Conservation (phyloP, 2,113 vertebrate genomes). For the Scortum barcoo region DNA sequence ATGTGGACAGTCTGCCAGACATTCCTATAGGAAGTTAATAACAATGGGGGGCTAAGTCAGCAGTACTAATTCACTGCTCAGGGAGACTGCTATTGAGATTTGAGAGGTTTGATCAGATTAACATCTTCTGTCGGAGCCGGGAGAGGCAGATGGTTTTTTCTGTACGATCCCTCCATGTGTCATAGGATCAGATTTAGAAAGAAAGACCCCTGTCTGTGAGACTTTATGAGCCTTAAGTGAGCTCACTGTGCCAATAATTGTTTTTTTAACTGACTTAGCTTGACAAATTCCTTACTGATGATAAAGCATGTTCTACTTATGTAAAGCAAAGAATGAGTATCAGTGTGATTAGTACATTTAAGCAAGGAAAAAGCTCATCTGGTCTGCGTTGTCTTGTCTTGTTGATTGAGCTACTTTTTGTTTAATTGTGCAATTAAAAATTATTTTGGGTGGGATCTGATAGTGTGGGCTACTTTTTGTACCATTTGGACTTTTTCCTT, state of each 20-base stretch:
- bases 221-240: slow-evolving; percentile 47
- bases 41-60: slow-evolving; percentile 71
- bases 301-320: not conserved
- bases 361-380: not conserved
- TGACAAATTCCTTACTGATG: not conserved
- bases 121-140: slow-evolving; percentile 44
- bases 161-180: slow-evolving; percentile 56
- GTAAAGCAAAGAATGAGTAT: not conserved
- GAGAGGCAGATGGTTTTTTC: slow-evolving; percentile 42
- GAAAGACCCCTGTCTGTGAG: slow-evolving; percentile 57
- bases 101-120: slow-evolving; percentile 73
- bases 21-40: slow-evolving; percentile 70
- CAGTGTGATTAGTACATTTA: not conserved
- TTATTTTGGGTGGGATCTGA: not conserved
- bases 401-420: not conserved
- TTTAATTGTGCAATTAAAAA: not conserved
- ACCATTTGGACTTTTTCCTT: not conserved
- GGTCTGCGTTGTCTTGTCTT: not conserved
- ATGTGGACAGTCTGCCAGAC: slow-evolving; percentile 47
- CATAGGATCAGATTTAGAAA: slow-evolving; percentile 62
- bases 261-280: slow-evolving; percentile 40
- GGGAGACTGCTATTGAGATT: slow-evolving; percentile 70
- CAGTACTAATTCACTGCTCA: slow-evolving; percentile 68
- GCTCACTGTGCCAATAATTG: slow-evolving; percentile 41
- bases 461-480: not conserved